Base-by-base conservation (phyloP, 2,797 vertebrate species). In the Leptoclinus maculatus region DNA sequence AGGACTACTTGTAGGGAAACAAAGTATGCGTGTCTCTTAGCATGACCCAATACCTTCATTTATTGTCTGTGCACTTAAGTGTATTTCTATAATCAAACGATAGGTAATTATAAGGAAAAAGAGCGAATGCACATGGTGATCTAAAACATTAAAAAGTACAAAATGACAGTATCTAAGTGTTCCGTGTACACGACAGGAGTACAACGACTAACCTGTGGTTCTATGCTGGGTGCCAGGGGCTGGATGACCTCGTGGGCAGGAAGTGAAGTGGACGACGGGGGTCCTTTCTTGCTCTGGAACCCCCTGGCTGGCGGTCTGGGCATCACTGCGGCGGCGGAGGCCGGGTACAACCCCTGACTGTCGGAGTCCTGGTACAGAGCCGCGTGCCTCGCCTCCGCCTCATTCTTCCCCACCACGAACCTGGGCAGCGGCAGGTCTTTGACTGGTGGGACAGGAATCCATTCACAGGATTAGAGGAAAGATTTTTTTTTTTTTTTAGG, bases 391-490 rank as follows among this genome's bases (percentile, higher is more conserved):
- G 96, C 95, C 87, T 99, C 97, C 34, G 97, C 97, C 76, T 99
- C 97, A 21, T 98, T 99, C 93, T 99, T 98, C 81, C 97, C 96
- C 83, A 97, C 96, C 78, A 96, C 95, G 66, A 99, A 99, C 92
- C 97, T 94, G 83, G 98, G 98, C 91, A 99, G 93, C 58, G 97
- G 97, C 88, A 99, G 95, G 90, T 99, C 98, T 89, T 99, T 99
- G 81, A 98, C 98, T 99, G 95, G 25, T 16, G 56, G 83, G 56
- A 82, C 47, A 71, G 71, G 64, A 58, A 87, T 14, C 43, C 62
- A 27, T 43, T 60, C 19, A 23, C 7, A 32, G 67, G 11, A 73
- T 74, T 45, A 84, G 58, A 71, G 34, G 56, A 76, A 23, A 41
- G 54, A 63, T 67, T 41, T 13, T 3, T 34, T 32, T 32, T 6